Percentiles rank a stretch among this genome's conserved stretches.
Conservation (phyloP, 2,888 invertebrate genomes). For the Leuctra nigra region DNA sequence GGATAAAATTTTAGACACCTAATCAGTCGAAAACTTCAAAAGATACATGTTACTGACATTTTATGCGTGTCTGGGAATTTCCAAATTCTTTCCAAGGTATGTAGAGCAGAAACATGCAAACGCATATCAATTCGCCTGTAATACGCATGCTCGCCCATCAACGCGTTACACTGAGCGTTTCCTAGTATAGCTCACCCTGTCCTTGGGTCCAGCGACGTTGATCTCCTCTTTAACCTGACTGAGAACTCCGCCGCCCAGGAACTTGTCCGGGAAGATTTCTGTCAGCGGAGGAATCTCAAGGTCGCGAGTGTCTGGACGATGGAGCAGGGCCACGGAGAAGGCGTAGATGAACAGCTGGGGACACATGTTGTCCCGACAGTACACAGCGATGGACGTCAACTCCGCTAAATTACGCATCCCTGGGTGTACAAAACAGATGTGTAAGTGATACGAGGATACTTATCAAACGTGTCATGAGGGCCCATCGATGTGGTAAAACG, state of each 20-base stretch:
- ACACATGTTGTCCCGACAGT: conserved; percentile 65
- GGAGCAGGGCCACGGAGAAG: conserved; percentile 65
- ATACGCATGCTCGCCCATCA: no score
- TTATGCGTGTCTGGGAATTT: no score
- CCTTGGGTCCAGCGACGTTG: conserved; percentile 51
- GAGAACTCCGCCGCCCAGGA: conserved; percentile 67
- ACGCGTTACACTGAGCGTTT: no score
- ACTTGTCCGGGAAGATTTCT: conserved; percentile 76
- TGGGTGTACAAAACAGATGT: conserved; percentile 36
- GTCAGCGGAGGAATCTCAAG: conserved; percentile 64
- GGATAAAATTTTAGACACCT: no score
- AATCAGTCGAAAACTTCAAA: no score
- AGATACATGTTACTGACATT: no score
- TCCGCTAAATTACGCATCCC: conserved; percentile 64
- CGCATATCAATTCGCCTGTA: no score
- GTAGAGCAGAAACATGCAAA: no score
- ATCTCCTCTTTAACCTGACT: conserved; percentile 61
- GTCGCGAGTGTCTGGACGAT: conserved; percentile 63
- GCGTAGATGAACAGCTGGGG: conserved; percentile 75
- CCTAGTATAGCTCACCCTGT: conserved; percentile 59
- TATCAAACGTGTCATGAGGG: no score
- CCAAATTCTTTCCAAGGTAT: no score
- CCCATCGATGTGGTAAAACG: no score
- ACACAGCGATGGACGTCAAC: conserved; percentile 61
- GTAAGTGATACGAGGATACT: no score